phyloP scores from a whole-genome alignment of 2,797 vertebrate genomes.

The Sebastes elongatus region DNA sequence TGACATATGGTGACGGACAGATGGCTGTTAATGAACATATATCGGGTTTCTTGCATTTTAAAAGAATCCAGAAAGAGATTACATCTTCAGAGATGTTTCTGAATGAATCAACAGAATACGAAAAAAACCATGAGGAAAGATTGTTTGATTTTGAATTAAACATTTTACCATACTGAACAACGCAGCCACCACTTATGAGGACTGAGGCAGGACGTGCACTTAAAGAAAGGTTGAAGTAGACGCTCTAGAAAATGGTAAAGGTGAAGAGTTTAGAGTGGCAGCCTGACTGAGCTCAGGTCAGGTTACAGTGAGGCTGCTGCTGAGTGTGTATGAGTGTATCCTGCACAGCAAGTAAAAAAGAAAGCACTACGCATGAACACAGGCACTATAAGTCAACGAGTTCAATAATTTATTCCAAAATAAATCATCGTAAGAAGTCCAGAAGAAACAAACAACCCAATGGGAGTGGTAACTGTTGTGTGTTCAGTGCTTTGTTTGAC shows the following conservation, averaged over 20 bases:
- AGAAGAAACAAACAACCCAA: slow-evolving; percentile 3
- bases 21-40: slow-evolving; percentile 19
- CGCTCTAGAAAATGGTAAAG: slow-evolving; percentile 80
- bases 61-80: background rate
- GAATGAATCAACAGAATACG: background rate
- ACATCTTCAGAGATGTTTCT: background rate
- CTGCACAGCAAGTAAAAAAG: background rate
- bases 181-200: background rate
- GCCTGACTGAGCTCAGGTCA: slow-evolving; percentile 56
- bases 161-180: background rate
- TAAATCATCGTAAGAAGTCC: slow-evolving; percentile 18
- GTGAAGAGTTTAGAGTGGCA: slow-evolving; percentile 82
- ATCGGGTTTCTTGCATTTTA: background rate
- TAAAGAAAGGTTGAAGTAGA: slow-evolving; percentile 56
- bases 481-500: slow-evolving; percentile 6
- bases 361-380: background rate
- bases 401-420: slow-evolving; percentile 75
- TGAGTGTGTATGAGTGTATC: background rate
- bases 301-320: slow-evolving; percentile 61
- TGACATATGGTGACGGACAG: background rate
- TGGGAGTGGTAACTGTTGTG: background rate
- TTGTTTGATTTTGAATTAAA: background rate
- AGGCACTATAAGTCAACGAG: slow-evolving; percentile 19
- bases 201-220: slow-evolving; percentile 13
- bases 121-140: background rate